A percentile compares a stretch with the other conserved stretches of the same genome.
Evolutionary conservation across 2,888 invertebrate species (phyloP).

Genomic region (Apantesis nais): DNA sequence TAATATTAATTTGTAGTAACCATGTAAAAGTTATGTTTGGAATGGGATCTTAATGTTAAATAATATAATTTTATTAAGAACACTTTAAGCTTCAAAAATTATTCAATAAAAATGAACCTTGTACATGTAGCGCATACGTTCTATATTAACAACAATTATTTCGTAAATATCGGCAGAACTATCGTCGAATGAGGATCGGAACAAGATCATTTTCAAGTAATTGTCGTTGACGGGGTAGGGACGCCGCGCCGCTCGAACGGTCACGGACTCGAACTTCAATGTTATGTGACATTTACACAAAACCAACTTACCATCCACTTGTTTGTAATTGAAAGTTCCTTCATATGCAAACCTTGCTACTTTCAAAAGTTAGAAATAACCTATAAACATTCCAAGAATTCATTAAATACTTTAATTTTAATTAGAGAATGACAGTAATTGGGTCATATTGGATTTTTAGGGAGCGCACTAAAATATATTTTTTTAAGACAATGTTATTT

Average conservation of each 20-base stretch:
- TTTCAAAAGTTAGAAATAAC: constrained; percentile 35
- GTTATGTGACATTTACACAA: constrained; percentile 63
- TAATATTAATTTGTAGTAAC: not conserved
- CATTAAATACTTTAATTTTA: not conserved
- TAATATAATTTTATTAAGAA: constrained; percentile 13
- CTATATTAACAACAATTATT: constrained; percentile 36
- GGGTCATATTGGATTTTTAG: not conserved
- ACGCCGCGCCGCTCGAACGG: constrained; percentile 56
- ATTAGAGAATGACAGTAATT: not conserved
- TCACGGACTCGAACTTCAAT: constrained; percentile 71
- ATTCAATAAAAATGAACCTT: constrained; percentile 15
- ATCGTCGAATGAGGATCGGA: constrained; percentile 41
- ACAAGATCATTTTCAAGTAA: constrained; percentile 57
- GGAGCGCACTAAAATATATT: not conserved
- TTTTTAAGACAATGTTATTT: not conserved
- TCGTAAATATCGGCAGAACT: constrained; percentile 31
- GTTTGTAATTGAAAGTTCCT: constrained; percentile 47
- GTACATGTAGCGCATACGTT: constrained; percentile 11
- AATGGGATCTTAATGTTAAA: not conserved
- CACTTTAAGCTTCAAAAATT: constrained; percentile 12
- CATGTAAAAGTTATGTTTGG: not conserved
- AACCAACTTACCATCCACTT: constrained; percentile 47
- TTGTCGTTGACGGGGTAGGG: constrained; percentile 60
- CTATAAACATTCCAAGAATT: not conserved
- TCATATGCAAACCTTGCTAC: constrained; percentile 34